Conservation (phyloP, 2,113 vertebrate genomes). For the Podarcis muralis region DNA sequence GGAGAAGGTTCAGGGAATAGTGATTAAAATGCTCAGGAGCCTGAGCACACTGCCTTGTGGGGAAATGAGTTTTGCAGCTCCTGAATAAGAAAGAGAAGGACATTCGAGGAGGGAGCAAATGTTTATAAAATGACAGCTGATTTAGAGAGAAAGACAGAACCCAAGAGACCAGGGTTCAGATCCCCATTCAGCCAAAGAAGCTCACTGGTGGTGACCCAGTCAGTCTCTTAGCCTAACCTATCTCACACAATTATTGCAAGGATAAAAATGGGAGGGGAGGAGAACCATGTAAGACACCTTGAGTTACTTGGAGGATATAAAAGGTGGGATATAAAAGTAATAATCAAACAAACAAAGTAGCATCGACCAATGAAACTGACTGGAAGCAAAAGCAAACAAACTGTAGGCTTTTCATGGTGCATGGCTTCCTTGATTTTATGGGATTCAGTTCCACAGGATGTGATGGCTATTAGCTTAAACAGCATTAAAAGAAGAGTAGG, state of each 20-base stretch:
- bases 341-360: too few species aligned
- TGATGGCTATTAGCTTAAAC: background rate
- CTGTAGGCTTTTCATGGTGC: background rate
- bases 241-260: too few species aligned
- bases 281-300: too few species aligned
- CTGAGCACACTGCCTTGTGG: too few species aligned
- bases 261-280: too few species aligned
- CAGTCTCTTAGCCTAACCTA: too few species aligned
- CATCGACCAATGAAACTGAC: background rate
- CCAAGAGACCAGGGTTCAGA: background rate
- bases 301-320: too few species aligned
- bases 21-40: background rate
- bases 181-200: too few species aligned
- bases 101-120: background rate
- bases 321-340: too few species aligned
- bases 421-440: background rate
- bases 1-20: background rate
- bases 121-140: background rate
- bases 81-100: too few species aligned
- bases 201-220: too few species aligned
- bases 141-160: background rate
- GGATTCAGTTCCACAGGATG: background rate
- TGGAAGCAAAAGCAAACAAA: background rate
- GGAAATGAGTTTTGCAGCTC: too few species aligned
- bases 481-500: background rate